Conservation (phyloP, 1,140 invertebrate species). For the Thalassaphorura encarpata region DNA sequence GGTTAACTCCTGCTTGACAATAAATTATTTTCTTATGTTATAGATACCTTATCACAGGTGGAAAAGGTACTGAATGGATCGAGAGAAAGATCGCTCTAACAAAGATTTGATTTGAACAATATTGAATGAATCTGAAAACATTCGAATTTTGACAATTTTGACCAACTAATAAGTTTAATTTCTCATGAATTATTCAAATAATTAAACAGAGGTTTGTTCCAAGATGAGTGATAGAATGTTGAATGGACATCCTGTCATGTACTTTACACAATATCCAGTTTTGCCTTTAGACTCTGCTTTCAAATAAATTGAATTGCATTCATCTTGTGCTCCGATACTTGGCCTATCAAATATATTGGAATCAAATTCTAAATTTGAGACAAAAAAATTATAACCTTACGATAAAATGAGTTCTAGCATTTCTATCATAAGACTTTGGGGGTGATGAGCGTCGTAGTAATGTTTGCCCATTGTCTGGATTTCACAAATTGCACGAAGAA, state of each 20-base stretch:
- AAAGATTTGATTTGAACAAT: too few relatives aligned
- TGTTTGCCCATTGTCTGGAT: conserved; percentile 8
- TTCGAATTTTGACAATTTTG: too few relatives aligned
- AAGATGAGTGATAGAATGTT: neutral
- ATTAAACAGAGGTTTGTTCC: too few relatives aligned
- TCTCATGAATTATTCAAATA: too few relatives aligned
- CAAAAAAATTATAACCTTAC: neutral
- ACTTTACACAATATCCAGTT: neutral
- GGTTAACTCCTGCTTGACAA: too few relatives aligned
- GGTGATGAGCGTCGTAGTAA: neutral
- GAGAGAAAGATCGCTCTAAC: too few relatives aligned
- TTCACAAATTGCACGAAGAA: conserved; percentile 26
- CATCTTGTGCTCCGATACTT: neutral
- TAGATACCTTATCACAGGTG: too few relatives aligned
- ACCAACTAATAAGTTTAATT: too few relatives aligned
- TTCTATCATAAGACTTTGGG: neutral
- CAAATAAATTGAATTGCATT: neutral
- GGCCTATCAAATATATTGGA: neutral
- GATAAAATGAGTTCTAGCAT: neutral
- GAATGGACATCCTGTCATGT: neutral
- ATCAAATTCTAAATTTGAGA: neutral
- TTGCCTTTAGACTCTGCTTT: neutral
- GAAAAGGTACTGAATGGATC: too few relatives aligned
- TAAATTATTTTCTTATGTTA: too few relatives aligned
- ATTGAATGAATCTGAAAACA: too few relatives aligned